Evolutionary conservation across 1,140 invertebrate species (phyloP), one percentile per base, ranked within the genome.

Genomic region (Caenorhabditis tropicalis): DNA sequence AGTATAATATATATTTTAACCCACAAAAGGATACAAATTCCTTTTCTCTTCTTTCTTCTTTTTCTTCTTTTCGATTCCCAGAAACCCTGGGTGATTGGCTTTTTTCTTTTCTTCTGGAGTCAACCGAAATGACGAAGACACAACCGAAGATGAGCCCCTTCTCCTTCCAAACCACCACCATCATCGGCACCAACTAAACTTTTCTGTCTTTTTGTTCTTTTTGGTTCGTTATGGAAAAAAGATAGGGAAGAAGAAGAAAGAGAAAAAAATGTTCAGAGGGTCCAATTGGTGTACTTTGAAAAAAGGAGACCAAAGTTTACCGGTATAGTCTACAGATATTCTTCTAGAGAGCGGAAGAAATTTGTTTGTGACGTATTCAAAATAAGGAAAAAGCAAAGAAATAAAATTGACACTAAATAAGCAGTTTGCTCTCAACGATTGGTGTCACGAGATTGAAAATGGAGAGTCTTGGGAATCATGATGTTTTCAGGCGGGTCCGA

Each of bases 191-290:
- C 53, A n/a, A 27, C 36, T 74, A 74, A 74, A 74, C 65, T 74
- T 74, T 74, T 7, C 12, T 65, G 10, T 36, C 36, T 36, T 65
- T 21, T 65, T 74, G 2, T 43, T 24, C n/a, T 43, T 74, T 21
- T 74, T 74, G 65, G 65, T 74, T 74, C 65, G 65, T 74, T 74
- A 74, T 74, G 65, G 36, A 21, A 43, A 19, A 74, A 43, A 24
- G 15, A 12, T 12, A 36, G 29, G 36, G 29, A 43, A 24, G 43
- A 36, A 33, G 19, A n/a, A 10, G 65, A 24, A n/a, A 43, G 33
- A 74, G 33, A 43, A 36, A 43, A 24, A 29, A 21, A 70, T 15
- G 15, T n/a, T n/a, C n/a, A n/a, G n/a, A n/a, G n/a, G n/a, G n/a
- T n/a, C n/a, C n/a, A n/a, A n/a, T n/a, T n/a, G n/a, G n/a, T n/a